Evolutionary conservation across 2,888 invertebrate species (phyloP), one percentile per base, ranked within the genome.

Genomic region (Stenodema calcarata): DNA sequence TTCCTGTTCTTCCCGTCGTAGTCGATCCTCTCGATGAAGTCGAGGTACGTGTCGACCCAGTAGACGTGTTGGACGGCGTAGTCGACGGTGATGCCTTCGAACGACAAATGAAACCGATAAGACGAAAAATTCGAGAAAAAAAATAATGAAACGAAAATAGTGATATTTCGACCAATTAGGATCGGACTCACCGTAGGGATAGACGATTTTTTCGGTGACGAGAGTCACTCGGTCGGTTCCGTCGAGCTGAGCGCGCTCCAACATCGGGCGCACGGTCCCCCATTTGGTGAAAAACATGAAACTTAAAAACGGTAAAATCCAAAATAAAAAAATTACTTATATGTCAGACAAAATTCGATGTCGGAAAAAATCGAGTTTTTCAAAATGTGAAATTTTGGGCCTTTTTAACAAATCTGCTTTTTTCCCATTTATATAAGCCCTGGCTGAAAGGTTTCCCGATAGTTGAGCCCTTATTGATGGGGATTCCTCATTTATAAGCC

Each of bases 41-140:
- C 96, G 89, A 96, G 92, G 91, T 95, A 96, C 9, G 94, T 93
- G 91, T 97, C 97, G 85, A 95, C 94, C 96, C 96, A 96, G 91
- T 95, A 96, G 28, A 96, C 93, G 90, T 93, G 93, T 90, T 94
- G 92, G 81, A 93, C 93, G 50, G 95, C 93, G 89, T 94, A 93
- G 92, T 97, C 96, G 81, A 95, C 92, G 23, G 95, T 92, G 44
- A 96, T 84, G 27, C 84, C 84, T 84, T 28, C 11, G 11, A 27
- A 50, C n/a, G n/a, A n/a, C 35, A 35, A 35, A 4, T 2, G 27
- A 16, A 41, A 16, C 30, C 62, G 12, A 41, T 35, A 7, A 7
- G 35, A 4, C 35, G 7, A 35, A 9, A 75, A 27, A 9, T 3
- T 30, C 7, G 4, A 35, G 35, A 35, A 35, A n/a, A n/a, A n/a